Conservation (phyloP, 2,113 vertebrate genomes). For the Zosterops japonicus region DNA sequence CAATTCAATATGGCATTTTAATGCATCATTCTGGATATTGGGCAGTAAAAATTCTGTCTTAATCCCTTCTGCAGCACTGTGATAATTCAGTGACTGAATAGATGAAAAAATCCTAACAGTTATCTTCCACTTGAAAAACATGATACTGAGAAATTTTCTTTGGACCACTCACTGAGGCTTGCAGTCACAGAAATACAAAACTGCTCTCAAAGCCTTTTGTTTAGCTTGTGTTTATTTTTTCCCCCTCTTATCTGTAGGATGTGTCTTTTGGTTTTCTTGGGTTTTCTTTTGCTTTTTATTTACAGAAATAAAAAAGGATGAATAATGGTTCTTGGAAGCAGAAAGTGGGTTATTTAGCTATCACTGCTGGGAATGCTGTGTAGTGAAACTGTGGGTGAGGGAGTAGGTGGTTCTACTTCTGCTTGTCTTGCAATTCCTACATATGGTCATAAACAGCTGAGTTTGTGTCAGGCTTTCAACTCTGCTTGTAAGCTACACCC, state of each 20-base stretch:
- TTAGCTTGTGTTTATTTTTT: background rate
- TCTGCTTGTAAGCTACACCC: background rate
- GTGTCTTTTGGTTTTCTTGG: background rate
- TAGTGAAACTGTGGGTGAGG: background rate
- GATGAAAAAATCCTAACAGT: background rate
- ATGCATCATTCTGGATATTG: background rate
- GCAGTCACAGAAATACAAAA: background rate
- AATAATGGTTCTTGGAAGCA: slow-evolving; percentile 19
- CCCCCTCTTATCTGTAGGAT: background rate
- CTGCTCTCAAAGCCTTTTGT: background rate
- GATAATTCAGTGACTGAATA: background rate
- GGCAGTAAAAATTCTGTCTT: background rate
- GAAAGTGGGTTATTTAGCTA: background rate
- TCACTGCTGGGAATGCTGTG: background rate
- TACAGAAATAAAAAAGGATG: background rate
- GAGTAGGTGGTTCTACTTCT: slow-evolving; percentile 28
- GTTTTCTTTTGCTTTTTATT: background rate
- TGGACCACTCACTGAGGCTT: background rate
- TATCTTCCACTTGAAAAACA: background rate
- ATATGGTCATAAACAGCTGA: slow-evolving; percentile 15
- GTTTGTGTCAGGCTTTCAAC: background rate
- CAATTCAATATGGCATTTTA: background rate
- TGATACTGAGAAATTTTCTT: background rate
- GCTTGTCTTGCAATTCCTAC: slow-evolving; percentile 29
- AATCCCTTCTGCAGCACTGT: background rate